phyloP scores from a whole-genome alignment of 2,113 vertebrate genomes.

The Herpetotheres cachinnans region DNA sequence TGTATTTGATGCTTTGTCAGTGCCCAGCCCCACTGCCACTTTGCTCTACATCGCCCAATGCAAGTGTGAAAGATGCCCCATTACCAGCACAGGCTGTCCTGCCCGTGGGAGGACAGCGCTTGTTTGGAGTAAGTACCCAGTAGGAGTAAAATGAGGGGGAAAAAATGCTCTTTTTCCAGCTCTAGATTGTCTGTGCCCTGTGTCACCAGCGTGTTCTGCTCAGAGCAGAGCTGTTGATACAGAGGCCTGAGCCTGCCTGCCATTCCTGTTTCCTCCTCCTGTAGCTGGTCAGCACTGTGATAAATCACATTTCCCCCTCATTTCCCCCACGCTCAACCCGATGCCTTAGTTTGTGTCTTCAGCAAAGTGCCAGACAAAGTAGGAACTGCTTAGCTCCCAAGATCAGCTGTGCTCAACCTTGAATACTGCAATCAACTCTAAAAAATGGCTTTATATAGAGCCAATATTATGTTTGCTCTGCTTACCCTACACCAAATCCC shows the following conservation, averaged over 20 bases:
- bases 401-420: not conserved
- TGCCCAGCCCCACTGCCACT: not conserved
- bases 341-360: not conserved
- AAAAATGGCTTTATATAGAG: not conserved
- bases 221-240: not conserved
- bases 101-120: not conserved
- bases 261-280: not conserved
- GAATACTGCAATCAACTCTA: not conserved
- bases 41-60: accelerated
- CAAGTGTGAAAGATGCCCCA: not conserved
- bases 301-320: not conserved
- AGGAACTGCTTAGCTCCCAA: not conserved
- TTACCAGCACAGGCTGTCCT: not conserved
- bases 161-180: not conserved
- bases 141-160: not conserved
- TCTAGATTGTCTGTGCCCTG: not conserved
- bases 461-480: not conserved
- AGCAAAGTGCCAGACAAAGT: not conserved
- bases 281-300: not conserved
- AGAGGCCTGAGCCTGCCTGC: not conserved
- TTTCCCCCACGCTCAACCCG: not conserved
- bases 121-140: not conserved
- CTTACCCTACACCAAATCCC: not conserved
- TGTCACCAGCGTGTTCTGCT: not conserved
- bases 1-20: not conserved